phyloP scores from a whole-genome alignment of 1,140 invertebrate genomes.

The Stenopsyche tienmushanensis region DNA sequence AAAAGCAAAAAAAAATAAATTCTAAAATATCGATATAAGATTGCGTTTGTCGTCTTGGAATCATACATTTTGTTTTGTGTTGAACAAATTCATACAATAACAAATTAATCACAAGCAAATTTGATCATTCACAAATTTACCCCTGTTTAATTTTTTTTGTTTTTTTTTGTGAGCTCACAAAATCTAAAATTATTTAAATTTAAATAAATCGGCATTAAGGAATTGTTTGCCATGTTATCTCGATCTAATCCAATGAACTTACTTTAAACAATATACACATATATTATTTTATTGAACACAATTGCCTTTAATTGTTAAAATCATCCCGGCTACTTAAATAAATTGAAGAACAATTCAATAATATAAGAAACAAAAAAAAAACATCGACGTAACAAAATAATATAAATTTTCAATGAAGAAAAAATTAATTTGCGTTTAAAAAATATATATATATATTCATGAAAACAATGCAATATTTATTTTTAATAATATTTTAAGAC shows the following conservation, averaged over 20 bases:
- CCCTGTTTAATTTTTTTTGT: too few species aligned
- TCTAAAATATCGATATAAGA: not conserved
- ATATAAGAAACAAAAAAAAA: not conserved
- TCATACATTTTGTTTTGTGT: too few species aligned
- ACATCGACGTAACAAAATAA: not conserved
- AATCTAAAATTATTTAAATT: too few species aligned
- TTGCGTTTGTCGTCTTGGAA: too few species aligned
- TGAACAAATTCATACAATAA: too few species aligned
- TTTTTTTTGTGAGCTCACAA: too few species aligned
- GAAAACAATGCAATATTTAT: constrained; percentile 28
- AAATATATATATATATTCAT: constrained; percentile 2
- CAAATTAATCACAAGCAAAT: too few species aligned
- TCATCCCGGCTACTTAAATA: not conserved
- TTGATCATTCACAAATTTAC: too few species aligned
- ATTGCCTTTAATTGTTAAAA: constrained; percentile 13
- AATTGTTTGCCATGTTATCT: too few species aligned
- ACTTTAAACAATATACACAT: not conserved
- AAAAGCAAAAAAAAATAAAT: not conserved
- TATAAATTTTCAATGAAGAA: not conserved
- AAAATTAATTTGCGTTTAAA: not conserved
- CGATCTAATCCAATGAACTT: constrained; percentile 1
- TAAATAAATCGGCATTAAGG: too few species aligned
- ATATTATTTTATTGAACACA: constrained; percentile 28
- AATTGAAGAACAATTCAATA: not conserved
- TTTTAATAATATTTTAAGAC: not conserved